Evolutionary conservation across 2,797 vertebrate species (phyloP), one percentile per base, ranked within the genome.

Genomic region (Adrianichthys oophorus): DNA sequence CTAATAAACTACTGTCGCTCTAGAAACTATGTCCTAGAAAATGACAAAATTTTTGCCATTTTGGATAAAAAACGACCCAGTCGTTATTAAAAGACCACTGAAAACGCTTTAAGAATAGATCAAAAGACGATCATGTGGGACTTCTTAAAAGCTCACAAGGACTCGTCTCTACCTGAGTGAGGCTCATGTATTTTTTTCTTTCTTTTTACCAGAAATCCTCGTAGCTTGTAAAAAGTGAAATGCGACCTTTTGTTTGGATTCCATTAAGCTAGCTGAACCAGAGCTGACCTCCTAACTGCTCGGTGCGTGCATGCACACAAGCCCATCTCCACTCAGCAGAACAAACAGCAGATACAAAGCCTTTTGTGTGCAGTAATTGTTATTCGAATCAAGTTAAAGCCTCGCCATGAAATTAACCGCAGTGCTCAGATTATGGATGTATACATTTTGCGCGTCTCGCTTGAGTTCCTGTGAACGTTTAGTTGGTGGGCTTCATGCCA

Each of bases 341-440:
- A 70, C 76, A 82, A 87, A 84, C 84, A 79, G 70, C 75, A 76
- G 58, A 82, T 72, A 57, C 55, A 67, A 65, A 65, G 24, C 54
- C 56, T 74, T 84, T 68, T 70, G 65, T 85, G 71, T 46, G 1
- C 53, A 80, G 42, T 23, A 41, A 72, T 59, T 73, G 66, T 76
- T 68, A 65, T 63, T 57, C 67, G 52, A 57, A 52, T 62, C 58
- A 68, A 59, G 55, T 42, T 51, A 69, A 60, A 57, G 49, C 37
- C 69, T 17, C 32, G 26, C 42, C 23, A 1, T 59, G 55, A 70
- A 63, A 58, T 68, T 64, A 78, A 56, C 77, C 65, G 48, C 50
- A 17, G 58, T 26, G 46, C 72, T 59, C 62, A 75, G 62, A 83
- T 78, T 72, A 72, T 54, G 76, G 56, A 75, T 66, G 74, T 72